Base-by-base conservation (phyloP, 92 coral and sea anemone genomes). In the Palythoa heliodiscus region DNA sequence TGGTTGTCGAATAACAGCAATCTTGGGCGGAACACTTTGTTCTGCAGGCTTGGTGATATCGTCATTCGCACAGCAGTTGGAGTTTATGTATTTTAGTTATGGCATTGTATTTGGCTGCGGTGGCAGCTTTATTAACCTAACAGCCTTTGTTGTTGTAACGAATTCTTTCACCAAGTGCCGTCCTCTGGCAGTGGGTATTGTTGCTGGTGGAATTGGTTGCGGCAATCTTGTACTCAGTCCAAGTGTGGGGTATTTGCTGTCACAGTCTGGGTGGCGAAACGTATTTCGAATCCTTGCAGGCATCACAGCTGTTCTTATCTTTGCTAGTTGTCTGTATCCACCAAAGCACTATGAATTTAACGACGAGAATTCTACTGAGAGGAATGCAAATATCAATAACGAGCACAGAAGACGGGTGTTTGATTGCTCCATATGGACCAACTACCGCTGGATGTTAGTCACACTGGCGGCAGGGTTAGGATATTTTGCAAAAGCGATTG, bases 31-130 rank as follows among this genome's bases (percentile, higher is more conserved):
- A 38, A 23, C 52, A 16, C 47, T 87, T 11, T 82, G 79, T 38
- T 73, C 87, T 2, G 61, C 53, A 73, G 90, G 90, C 25, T 75
- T 87, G 58, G 20, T 87, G 12, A 43, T 79, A 23, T 79, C 90
- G 16, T 87, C 90, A 24, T 87, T 82, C 70, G 87, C 86, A 16
- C 22, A 70, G 52, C 25, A 84, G 29, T 48, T 87, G 50, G 85
- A 87, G 48, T 77, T 74, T 52, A 60, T 87, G 38, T 73, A 73
- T 53, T 78, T 78, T 15, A 87, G 87, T 40, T 87, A 58, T 67
- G 71, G 82, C 7, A 14, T 87, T 23, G 73, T 78, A 16, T 78
- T 78, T 78, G 83, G 83, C 54, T 61, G 71, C 20, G 73, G 83
- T 24, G 39, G 72, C 57, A 63, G 83, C n/a, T 63, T 78, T 64